phyloP scores from a whole-genome alignment of 2,797 vertebrate species.

The Gallinago solitaria region DNA sequence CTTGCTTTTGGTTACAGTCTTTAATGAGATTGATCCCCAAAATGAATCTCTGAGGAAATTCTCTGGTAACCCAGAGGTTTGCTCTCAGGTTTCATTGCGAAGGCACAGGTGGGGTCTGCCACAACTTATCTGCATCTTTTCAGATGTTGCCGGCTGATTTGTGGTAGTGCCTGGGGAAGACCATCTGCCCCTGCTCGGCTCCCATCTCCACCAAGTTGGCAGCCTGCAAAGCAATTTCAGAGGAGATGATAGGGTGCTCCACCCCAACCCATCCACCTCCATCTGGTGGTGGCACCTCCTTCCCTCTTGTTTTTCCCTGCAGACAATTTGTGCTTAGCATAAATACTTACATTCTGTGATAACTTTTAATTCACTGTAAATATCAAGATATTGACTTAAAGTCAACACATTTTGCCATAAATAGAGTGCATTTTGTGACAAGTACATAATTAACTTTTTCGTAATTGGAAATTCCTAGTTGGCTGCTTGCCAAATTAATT shows the following conservation, averaged over 20 bases:
- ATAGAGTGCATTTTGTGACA: constrained; percentile 58
- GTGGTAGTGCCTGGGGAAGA: background rate
- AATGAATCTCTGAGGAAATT: background rate
- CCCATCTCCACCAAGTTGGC: rapidly evolving
- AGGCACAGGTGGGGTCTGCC: background rate
- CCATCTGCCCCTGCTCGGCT: background rate
- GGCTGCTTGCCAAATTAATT: constrained; percentile 60
- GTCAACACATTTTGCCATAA: constrained; percentile 57
- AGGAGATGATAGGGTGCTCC: background rate
- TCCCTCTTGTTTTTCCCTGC: background rate
- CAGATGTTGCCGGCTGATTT: background rate
- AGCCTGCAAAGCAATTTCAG: background rate
- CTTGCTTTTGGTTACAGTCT: background rate
- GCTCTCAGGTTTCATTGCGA: background rate
- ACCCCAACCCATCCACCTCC: background rate
- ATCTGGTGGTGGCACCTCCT: background rate
- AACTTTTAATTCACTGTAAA: constrained; percentile 43
- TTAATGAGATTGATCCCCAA: background rate
- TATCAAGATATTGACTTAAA: constrained; percentile 48
- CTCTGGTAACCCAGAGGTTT: background rate
- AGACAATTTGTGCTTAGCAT: background rate
- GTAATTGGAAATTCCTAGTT: constrained; percentile 46
- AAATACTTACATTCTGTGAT: background rate
- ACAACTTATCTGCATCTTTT: background rate
- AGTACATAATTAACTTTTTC: constrained; percentile 66